Conservation (phyloP, 2,113 vertebrate genomes). For the Corynorhinus townsendii region DNA sequence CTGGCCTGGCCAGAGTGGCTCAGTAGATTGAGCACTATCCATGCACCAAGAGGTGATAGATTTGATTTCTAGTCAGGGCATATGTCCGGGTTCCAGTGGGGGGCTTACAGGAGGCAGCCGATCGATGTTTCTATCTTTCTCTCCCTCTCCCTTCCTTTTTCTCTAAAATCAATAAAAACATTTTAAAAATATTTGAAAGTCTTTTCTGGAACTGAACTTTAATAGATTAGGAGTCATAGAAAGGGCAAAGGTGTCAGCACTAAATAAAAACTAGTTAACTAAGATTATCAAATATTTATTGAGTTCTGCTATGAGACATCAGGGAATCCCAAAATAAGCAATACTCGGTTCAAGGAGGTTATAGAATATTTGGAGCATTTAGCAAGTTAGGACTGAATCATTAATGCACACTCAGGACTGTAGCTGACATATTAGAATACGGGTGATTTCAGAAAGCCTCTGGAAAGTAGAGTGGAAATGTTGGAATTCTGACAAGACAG, state of each 20-base stretch:
- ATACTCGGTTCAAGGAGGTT: background rate
- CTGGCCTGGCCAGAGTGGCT: too few relatives aligned
- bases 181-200: too few relatives aligned
- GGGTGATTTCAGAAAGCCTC: background rate
- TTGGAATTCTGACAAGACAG: background rate
- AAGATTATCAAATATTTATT: constrained; percentile 30
- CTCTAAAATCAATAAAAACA: too few relatives aligned
- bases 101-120: too few relatives aligned
- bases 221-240: constrained; percentile 33
- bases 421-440: background rate
- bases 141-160: too few relatives aligned
- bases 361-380: background rate
- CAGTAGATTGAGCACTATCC: too few relatives aligned
- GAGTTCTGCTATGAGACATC: background rate
- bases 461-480: background rate
- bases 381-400: background rate
- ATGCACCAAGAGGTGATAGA: too few relatives aligned
- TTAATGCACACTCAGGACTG: background rate
- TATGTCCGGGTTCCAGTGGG: too few relatives aligned
- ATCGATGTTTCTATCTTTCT: too few relatives aligned
- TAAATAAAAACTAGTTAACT: background rate
- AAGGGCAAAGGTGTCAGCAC: constrained; percentile 19
- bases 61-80: too few relatives aligned
- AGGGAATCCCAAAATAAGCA: background rate
- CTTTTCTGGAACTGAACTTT: constrained; percentile 43